A percentile compares a stretch with the other conserved stretches of the same genome.
Conservation (phyloP, 2,888 invertebrate genomes). For the Coelopa pilipes region DNA sequence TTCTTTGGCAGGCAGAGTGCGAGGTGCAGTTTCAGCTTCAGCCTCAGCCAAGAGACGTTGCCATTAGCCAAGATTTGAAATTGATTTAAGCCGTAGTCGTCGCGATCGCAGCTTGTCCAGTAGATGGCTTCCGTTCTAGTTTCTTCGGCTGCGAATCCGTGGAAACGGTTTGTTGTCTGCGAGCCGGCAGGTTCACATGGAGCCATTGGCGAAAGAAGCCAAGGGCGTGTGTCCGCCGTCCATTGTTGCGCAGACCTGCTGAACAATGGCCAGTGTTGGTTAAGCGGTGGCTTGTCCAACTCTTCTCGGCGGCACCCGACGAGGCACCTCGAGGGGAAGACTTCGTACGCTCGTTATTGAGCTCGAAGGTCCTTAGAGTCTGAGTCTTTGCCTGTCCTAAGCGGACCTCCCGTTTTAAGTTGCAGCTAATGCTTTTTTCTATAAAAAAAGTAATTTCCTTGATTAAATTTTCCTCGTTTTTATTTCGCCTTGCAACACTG, state of each 20-base stretch:
- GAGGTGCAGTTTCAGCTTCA: too few species aligned
- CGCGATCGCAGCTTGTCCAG: constrained; percentile 15
- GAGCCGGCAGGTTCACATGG: constrained; percentile 23
- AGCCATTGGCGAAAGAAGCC: constrained; percentile 15
- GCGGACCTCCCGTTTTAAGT: too few species aligned
- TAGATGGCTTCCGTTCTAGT: constrained; percentile 34
- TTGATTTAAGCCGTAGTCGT: not conserved
- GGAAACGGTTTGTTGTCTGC: not conserved
- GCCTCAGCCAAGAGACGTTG: not conserved
- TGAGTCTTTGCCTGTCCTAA: too few species aligned
- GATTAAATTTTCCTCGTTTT: too few species aligned
- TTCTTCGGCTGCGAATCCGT: constrained; percentile 9
- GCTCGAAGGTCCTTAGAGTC: not conserved
- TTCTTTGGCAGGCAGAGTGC: not conserved
- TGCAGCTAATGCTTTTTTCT: too few species aligned
- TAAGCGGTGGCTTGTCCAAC: not conserved
- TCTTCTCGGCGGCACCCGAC: not conserved
- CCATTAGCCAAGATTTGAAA: not conserved
- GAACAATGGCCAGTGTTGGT: constrained; percentile 8
- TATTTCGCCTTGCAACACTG: too few species aligned
- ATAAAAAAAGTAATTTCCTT: too few species aligned
- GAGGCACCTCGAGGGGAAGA: not conserved
- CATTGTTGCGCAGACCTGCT: constrained; percentile 22
- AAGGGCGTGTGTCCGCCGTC: constrained; percentile 30
- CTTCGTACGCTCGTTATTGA: not conserved